phyloP scores from a whole-genome alignment of 2,113 vertebrate genomes.

The Bettongia penicillata region DNA sequence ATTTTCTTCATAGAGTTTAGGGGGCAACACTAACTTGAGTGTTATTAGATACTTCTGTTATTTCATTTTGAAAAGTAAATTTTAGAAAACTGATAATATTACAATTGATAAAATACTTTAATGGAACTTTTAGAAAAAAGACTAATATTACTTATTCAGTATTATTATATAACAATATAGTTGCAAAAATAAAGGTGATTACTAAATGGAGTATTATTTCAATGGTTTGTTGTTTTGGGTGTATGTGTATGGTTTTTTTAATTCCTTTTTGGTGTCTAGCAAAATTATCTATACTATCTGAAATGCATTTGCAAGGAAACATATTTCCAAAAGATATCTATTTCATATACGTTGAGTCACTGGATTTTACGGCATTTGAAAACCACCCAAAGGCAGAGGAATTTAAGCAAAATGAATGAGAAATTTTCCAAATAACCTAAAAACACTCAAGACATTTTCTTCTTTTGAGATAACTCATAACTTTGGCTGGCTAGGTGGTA shows the following conservation, averaged over 20 bases:
- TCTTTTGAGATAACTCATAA: neutral
- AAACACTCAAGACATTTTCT: conserved; percentile 1
- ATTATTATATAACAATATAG: conserved; percentile 43
- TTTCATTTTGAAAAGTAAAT: neutral
- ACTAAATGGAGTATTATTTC: conserved; percentile 70
- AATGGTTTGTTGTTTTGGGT: conserved; percentile 44
- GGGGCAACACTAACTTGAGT: neutral
- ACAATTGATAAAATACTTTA: neutral
- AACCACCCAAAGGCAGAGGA: conserved; percentile 21
- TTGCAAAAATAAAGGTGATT: conserved; percentile 62
- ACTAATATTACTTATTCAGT: conserved; percentile 21
- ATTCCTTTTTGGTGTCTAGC: conserved; percentile 55
- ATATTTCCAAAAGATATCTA: conserved; percentile 40
- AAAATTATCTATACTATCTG: conserved; percentile 66
- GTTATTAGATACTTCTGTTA: neutral
- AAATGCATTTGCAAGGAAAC: conserved; percentile 64
- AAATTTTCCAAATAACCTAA: conserved; percentile 44
- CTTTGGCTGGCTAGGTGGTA: too few species aligned
- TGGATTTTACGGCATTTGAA: conserved; percentile 37
- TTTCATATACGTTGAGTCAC: too few species aligned
- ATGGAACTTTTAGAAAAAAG: neutral
- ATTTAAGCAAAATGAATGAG: conserved; percentile 32
- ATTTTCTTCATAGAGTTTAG: neutral
- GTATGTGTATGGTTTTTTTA: conserved; percentile 55
- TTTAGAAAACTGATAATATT: neutral